A percentile compares a stretch with the other conserved stretches of the same genome.
Conservation (phyloP, 2,888 invertebrate genomes). For the Gari tellinella region DNA sequence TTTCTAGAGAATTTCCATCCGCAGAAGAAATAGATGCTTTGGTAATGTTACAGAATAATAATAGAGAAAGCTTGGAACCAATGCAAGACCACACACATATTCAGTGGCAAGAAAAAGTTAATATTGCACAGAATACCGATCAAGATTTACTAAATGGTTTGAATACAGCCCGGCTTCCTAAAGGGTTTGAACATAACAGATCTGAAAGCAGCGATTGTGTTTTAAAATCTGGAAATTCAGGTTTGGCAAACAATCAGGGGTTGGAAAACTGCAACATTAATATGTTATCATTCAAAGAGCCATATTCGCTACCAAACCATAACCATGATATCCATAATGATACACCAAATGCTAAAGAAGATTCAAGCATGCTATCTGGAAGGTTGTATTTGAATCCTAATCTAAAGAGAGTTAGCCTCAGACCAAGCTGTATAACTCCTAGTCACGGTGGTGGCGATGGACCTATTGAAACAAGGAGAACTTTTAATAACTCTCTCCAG, state of each 20-base stretch:
- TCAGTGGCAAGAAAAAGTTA: neutral
- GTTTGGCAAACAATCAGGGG: too few species aligned
- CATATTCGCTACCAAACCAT: neutral
- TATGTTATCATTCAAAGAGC: neutral
- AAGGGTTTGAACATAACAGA: too few species aligned
- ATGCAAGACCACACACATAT: neutral
- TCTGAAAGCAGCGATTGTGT: too few species aligned
- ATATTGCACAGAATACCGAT: neutral
- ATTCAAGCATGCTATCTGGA: neutral
- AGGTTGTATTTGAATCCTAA: slow-evolving; percentile 10
- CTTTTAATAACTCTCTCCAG: slow-evolving; percentile 15
- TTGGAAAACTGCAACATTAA: neutral
- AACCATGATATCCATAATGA: neutral
- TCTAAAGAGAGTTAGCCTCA: slow-evolving; percentile 9
- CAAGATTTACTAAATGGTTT: neutral
- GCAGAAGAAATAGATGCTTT: slow-evolving; percentile 28
- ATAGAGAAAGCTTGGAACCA: neutral
- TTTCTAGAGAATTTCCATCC: slow-evolving; percentile 38
- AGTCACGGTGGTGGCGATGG: neutral
- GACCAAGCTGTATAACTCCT: slow-evolving; percentile 4
- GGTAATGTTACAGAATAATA: neutral
- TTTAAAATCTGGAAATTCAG: too few species aligned
- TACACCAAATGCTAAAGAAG: neutral
- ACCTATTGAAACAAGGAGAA: neutral
- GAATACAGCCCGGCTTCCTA: neutral